phyloP scores from a whole-genome alignment of 1,140 invertebrate genomes.

The Capitella teleta region DNA sequence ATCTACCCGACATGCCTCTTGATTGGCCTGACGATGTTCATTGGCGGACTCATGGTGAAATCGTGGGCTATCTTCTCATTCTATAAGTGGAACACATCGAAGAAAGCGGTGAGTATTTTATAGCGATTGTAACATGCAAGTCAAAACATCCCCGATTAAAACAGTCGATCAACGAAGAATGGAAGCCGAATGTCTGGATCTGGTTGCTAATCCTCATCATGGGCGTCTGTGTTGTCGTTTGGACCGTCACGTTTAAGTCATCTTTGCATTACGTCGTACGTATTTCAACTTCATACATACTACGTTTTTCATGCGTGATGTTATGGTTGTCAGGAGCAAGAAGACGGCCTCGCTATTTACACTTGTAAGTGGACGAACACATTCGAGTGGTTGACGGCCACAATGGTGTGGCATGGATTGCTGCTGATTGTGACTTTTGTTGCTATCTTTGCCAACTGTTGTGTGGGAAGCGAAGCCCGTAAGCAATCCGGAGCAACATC shows the following conservation, averaged over 20 bases:
- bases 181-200: constrained; percentile 3
- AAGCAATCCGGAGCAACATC: too few species aligned
- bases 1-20: not conserved
- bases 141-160: not conserved
- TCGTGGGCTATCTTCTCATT: constrained; percentile 1
- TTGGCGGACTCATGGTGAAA: constrained; percentile 4
- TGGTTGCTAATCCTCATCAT: constrained; percentile 2
- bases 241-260: not conserved
- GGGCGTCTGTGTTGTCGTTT: not conserved
- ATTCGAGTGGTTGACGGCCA: constrained; percentile 1
- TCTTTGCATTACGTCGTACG: not conserved
- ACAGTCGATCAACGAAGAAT: constrained; percentile 4
- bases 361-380: not conserved
- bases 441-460: constrained; percentile 2
- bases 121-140: not conserved
- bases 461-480: too few species aligned
- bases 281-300: not conserved
- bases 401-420: not conserved
- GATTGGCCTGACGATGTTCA: constrained; percentile 5
- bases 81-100: not conserved
- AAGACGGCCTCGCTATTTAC: not conserved
- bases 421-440: constrained; percentile 1
- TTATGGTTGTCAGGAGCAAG: not conserved
- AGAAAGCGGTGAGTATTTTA: not conserved
- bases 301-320: not conserved